phyloP scores from a whole-genome alignment of 2,797 vertebrate species.

The Lacerta agilis region DNA sequence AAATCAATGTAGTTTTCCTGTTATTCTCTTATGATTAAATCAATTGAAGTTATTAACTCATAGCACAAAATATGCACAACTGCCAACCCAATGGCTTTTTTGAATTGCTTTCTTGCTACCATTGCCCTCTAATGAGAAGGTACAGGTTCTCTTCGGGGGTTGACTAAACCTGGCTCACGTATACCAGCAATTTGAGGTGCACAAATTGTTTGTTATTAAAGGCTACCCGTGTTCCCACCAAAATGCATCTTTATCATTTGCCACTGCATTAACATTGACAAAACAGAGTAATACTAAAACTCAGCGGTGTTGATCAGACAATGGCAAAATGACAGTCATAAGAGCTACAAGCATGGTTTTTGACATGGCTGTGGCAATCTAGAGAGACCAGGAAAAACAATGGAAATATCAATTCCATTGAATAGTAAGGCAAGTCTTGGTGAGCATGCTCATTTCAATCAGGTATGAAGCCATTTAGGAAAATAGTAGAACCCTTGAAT shows the following conservation, averaged over 20 bases:
- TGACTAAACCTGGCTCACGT: conserved; percentile 79
- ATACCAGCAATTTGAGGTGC: conserved; percentile 78
- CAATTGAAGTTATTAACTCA: conserved; percentile 86
- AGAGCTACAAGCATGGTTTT: conserved; percentile 44
- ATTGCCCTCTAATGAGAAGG: conserved; percentile 79
- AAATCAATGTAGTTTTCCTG: conserved; percentile 83
- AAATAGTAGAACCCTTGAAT: background rate
- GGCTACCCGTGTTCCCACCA: conserved; percentile 74
- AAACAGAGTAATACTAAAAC: conserved; percentile 65
- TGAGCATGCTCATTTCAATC: conserved; percentile 48
- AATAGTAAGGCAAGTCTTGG: conserved; percentile 58
- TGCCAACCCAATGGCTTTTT: conserved; percentile 73
- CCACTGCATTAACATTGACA: conserved; percentile 76
- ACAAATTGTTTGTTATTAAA: conserved; percentile 81
- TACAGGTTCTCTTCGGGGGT: conserved; percentile 74
- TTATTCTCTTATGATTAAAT: conserved; percentile 88
- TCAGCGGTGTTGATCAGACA: conserved; percentile 61
- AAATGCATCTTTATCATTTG: conserved; percentile 78
- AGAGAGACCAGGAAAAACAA: conserved; percentile 63
- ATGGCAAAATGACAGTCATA: conserved; percentile 56
- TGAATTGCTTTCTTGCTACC: conserved; percentile 77
- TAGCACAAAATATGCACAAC: conserved; percentile 82
- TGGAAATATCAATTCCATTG: conserved; percentile 60
- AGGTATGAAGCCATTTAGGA: conserved; percentile 61
- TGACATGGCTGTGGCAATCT: conserved; percentile 31